Evolutionary conservation across 2,113 vertebrate species (phyloP).

Genomic region (Platanista minor): DNA sequence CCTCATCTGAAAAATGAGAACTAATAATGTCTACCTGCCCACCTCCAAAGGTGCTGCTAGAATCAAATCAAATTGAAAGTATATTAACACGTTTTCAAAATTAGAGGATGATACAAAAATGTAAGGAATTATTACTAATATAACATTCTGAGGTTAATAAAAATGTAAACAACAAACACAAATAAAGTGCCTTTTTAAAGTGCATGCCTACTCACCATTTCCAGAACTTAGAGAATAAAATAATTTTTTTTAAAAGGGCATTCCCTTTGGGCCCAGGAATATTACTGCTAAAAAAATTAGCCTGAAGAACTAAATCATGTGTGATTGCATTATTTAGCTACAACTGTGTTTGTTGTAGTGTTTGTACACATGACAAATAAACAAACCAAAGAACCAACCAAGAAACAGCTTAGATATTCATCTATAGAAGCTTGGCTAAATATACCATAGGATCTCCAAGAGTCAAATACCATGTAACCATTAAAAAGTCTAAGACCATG

Average conservation of each 20-base stretch:
- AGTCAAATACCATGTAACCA: background rate
- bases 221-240: background rate
- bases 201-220: background rate
- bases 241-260: background rate
- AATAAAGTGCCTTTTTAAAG: constrained; percentile 17
- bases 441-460: background rate
- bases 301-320: background rate
- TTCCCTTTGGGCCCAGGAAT: background rate
- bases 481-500: background rate
- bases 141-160: background rate
- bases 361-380: background rate
- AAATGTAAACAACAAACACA: background rate
- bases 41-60: background rate
- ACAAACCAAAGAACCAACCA: background rate
- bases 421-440: background rate
- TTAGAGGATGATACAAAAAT: background rate
- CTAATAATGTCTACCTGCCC: background rate
- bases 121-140: background rate
- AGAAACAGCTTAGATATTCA: background rate
- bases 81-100: background rate
- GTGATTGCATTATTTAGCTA: background rate
- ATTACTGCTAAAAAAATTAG: background rate
- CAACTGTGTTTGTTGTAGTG: background rate
- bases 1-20: background rate
- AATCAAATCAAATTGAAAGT: background rate